phyloP scores from a whole-genome alignment of 2,888 invertebrate genomes.

The Fabriciana adippe region DNA sequence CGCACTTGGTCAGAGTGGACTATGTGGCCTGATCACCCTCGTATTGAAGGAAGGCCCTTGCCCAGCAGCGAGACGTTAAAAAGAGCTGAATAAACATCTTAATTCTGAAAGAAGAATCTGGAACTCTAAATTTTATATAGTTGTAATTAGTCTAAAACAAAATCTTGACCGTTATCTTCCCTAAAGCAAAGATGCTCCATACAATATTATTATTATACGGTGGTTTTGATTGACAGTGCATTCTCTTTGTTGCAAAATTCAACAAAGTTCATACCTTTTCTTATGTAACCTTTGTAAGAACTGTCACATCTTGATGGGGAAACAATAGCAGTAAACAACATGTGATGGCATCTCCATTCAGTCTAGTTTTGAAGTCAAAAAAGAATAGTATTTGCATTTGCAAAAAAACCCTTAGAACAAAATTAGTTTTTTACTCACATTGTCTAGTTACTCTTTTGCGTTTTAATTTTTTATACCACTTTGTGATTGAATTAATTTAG shows the following conservation, averaged over 20 bases:
- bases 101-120: background rate
- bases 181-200: background rate
- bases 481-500: background rate
- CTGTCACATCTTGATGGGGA: conserved; percentile 45
- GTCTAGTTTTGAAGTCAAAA: conserved; percentile 22
- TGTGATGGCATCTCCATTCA: conserved; percentile 39
- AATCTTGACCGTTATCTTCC: conserved; percentile 2
- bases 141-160: background rate
- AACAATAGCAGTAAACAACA: conserved; percentile 38
- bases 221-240: conserved; percentile 43
- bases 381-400: conserved; percentile 28
- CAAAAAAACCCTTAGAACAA: conserved; percentile 5
- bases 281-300: conserved; percentile 16
- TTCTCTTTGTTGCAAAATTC: conserved; percentile 38
- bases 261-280: conserved; percentile 44
- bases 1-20: too few relatives aligned
- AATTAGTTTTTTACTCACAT: conserved; percentile 1
- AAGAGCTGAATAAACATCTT: background rate
- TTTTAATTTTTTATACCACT: conserved; percentile 1
- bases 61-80: too few relatives aligned
- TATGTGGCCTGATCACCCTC: too few relatives aligned
- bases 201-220: conserved; percentile 16
- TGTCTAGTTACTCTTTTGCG: background rate
- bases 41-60: too few relatives aligned
- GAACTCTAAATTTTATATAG: too few relatives aligned